These are phyloP conservation scores for Ostrea denselamellosa DNA, from an alignment of 1,140 invertebrate species.

Conservation along the genomic window DNA sequence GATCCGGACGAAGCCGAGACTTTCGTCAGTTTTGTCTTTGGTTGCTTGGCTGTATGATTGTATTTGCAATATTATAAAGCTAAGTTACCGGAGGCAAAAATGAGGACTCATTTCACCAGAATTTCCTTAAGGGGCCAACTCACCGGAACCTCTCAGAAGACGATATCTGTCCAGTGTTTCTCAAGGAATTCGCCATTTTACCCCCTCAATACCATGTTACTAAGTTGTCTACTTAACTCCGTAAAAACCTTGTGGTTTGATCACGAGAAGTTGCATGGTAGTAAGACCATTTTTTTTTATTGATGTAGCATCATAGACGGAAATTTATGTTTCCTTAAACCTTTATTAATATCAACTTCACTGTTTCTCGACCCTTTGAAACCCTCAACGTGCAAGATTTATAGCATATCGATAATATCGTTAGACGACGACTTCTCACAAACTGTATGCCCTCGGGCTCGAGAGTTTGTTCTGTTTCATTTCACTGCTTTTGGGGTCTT, in stretches of 20 bases:
- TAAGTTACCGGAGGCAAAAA: slow-evolving; percentile 96
- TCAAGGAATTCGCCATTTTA: no score
- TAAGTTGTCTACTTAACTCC: no score
- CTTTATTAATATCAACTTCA: background rate
- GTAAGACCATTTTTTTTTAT: no score
- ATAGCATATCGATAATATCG: slow-evolving; percentile 11
- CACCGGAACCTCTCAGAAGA: background rate
- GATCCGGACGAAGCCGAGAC: background rate
- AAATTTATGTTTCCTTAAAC: background rate
- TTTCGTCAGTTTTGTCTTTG: slow-evolving; percentile 90
- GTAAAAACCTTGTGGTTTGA: background rate
- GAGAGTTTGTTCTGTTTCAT: slow-evolving; percentile 4
- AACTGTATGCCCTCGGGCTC: slow-evolving; percentile 14
- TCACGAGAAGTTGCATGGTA: background rate
- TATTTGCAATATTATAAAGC: slow-evolving; percentile 80
- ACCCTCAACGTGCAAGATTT: slow-evolving; percentile 3
- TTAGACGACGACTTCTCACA: background rate
- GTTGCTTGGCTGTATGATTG: slow-evolving; percentile 99
- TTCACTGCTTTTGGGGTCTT: background rate
- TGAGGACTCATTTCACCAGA: slow-evolving; percentile 53
- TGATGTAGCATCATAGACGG: background rate
- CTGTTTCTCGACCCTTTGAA: background rate
- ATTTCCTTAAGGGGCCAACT: background rate
- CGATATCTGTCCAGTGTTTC: no score
- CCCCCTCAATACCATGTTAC: no score